phyloP scores from a whole-genome alignment of 35 echinoderm and acorn worm species.

The Ophioderma brevispina region DNA sequence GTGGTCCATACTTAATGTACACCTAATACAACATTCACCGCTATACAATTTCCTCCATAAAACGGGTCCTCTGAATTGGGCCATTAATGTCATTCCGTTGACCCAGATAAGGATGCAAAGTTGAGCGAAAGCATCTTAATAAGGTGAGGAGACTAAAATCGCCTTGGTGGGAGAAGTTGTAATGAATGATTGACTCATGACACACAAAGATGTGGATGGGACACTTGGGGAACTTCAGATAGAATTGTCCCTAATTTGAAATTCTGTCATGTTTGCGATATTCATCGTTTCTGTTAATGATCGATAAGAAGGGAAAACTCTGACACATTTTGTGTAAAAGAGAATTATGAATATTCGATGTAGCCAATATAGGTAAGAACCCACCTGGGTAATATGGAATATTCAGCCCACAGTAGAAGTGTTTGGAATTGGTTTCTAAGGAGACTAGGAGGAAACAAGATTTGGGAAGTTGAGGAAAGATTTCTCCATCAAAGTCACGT shows the following conservation, averaged over 20 bases:
- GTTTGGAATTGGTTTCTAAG: neutral
- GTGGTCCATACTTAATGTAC: neutral
- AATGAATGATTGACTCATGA: neutral
- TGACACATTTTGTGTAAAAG: neutral
- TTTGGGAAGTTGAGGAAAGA: neutral
- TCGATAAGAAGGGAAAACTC: neutral
- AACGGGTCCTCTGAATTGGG: neutral
- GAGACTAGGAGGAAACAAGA: neutral
- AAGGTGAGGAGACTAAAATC: neutral
- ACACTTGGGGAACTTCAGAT: neutral
- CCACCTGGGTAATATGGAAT: neutral
- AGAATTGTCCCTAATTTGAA: neutral
- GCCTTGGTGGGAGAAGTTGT: neutral
- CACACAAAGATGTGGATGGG: neutral
- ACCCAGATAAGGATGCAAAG: neutral
- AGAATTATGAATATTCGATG: slow-evolving; percentile 5
- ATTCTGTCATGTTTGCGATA: slow-evolving; percentile 1
- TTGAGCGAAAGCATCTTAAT: neutral
- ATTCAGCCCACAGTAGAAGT: neutral
- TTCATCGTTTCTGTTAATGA: neutral
- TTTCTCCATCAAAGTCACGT: neutral
- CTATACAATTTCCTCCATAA: neutral
- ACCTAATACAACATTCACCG: neutral
- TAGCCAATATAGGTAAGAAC: neutral
- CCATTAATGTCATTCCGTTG: neutral